These are phyloP conservation scores for Leucoraja erinaceus DNA, from an alignment of 2,113 vertebrate species.

Conservation along the genomic window DNA sequence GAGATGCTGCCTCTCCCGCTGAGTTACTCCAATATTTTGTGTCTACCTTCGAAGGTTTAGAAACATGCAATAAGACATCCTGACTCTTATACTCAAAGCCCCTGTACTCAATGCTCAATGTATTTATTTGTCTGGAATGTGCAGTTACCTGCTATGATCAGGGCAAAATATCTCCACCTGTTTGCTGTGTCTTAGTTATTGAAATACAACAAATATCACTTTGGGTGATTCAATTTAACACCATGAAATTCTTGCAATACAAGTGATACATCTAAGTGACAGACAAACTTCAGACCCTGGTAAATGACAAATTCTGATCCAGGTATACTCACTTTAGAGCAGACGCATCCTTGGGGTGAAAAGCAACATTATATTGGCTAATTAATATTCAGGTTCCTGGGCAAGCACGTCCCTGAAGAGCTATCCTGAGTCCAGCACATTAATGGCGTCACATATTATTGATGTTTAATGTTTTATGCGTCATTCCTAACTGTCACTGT, in stretches of 20 bases:
- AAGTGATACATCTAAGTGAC: neutral
- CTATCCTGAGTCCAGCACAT: too few species aligned
- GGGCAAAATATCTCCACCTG: neutral
- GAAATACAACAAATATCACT: neutral
- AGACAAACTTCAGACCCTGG: neutral
- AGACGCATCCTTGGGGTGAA: neutral
- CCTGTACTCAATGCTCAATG: too few species aligned
- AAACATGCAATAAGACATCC: too few species aligned
- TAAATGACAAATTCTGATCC: neutral
- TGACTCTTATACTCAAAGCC: too few species aligned
- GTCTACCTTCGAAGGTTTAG: too few species aligned
- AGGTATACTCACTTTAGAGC: neutral
- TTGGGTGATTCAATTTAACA: neutral
- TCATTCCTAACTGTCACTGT: too few species aligned
- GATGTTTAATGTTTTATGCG: too few species aligned
- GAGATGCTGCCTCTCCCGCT: too few species aligned
- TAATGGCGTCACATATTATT: too few species aligned
- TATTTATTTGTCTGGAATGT: neutral
- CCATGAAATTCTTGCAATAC: neutral
- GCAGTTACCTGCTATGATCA: neutral
- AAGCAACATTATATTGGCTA: neutral
- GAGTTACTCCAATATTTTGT: too few species aligned
- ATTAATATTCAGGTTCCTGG: too few species aligned
- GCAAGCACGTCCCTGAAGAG: too few species aligned
- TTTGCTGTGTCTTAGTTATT: neutral